A percentile compares a stretch with the other conserved stretches of the same genome.
Conservation (phyloP, 2,888 invertebrate species). For the Agrotis ipsilon region DNA sequence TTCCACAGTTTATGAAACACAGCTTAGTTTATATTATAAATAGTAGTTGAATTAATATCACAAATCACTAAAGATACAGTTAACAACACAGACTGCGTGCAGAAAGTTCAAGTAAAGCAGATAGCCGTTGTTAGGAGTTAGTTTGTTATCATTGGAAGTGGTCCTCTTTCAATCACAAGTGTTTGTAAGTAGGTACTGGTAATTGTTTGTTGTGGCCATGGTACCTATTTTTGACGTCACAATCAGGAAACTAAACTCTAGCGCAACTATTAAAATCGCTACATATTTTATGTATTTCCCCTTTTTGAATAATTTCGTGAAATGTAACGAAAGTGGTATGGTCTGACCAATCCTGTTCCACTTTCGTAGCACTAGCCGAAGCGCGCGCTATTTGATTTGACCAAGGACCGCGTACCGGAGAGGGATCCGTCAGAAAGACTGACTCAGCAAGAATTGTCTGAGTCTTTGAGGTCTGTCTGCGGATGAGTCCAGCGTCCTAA, state of each 20-base stretch:
- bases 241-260: not conserved
- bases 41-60: constrained; percentile 50
- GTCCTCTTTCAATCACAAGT: constrained; percentile 75
- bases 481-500: no score
- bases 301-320: no score
- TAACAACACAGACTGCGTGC: constrained; percentile 62
- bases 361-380: no score
- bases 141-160: constrained; percentile 68
- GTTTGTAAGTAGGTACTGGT: not conserved
- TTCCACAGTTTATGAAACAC: constrained; percentile 31
- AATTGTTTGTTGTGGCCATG: not conserved
- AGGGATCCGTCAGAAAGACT: no score
- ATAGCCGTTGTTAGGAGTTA: constrained; percentile 77
- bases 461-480: no score
- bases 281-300: not conserved
- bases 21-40: constrained; percentile 17
- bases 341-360: no score
- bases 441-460: no score
- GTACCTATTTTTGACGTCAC: not conserved
- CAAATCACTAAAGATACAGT: constrained; percentile 64
- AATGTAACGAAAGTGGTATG: no score
- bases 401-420: no score
- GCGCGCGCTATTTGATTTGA: no score
- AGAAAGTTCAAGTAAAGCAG: constrained; percentile 63
- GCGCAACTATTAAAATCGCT: not conserved